Conservation (phyloP, 2,113 vertebrate species). For the Toxotes chatareus region DNA sequence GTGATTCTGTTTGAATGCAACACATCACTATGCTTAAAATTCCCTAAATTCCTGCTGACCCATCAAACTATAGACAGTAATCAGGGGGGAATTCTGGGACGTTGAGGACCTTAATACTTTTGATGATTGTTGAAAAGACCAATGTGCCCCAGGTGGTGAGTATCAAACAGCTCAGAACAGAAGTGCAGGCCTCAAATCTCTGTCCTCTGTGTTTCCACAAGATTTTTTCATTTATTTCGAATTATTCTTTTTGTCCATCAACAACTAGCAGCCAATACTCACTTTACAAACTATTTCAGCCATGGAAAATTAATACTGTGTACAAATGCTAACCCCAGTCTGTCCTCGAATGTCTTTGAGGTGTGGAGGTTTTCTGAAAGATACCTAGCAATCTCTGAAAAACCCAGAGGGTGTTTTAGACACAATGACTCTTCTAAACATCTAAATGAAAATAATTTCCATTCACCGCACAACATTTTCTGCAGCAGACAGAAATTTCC, state of each 20-base stretch:
- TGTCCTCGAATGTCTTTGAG: constrained; percentile 2
- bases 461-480: too few species aligned
- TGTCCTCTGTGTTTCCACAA: neutral
- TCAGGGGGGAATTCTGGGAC: neutral
- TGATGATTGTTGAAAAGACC: neutral
- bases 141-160: neutral
- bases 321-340: neutral
- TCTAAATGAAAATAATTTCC: neutral
- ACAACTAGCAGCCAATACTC: neutral
- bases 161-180: neutral
- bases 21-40: neutral
- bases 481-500: neutral
- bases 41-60: neutral
- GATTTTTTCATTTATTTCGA: too few species aligned
- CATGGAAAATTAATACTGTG: neutral
- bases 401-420: neutral
- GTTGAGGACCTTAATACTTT: neutral
- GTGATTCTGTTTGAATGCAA: neutral
- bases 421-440: neutral
- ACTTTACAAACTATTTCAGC: neutral
- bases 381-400: neutral
- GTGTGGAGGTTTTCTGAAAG: neutral
- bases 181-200: neutral
- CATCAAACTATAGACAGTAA: neutral
- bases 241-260: neutral